These are phyloP conservation scores for Cryptus armator DNA, from an alignment of 2,888 invertebrate species.

Conservation along the genomic window DNA sequence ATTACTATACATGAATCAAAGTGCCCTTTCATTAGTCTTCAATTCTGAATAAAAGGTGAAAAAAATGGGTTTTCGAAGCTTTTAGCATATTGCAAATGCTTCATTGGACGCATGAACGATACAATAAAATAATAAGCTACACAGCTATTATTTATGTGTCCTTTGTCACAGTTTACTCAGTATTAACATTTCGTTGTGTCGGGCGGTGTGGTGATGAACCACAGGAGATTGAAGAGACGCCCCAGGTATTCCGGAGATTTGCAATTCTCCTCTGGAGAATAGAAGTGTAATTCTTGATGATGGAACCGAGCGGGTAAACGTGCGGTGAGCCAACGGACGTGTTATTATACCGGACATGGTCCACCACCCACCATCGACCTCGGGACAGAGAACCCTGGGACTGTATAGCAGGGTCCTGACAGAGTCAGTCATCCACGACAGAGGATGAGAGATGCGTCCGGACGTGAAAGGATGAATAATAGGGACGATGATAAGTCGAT, in stretches of 20 bases:
- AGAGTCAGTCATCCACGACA: conserved; percentile 37
- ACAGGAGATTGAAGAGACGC: neutral
- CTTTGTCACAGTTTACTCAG: neutral
- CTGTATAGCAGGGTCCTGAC: conserved; percentile 3
- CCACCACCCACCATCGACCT: conserved; percentile 15
- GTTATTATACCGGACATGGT: conserved; percentile 32
- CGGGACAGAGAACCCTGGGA: neutral
- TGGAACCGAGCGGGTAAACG: conserved; percentile 14
- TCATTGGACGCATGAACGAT: neutral
- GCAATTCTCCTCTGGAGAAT: conserved; percentile 20
- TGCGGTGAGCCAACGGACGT: conserved; percentile 9
- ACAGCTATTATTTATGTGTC: neutral
- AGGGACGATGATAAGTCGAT: conserved; percentile 73
- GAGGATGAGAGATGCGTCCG: conserved; percentile 49
- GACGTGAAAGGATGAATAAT: conserved; percentile 71
- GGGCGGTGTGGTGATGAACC: neutral
- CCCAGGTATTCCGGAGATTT: conserved; percentile 1
- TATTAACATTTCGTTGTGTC: neutral
- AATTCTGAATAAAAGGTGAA: neutral
- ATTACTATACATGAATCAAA: neutral
- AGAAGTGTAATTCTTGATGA: conserved; percentile 25
- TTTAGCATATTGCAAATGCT: neutral
- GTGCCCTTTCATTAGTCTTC: neutral
- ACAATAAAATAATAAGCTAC: neutral
- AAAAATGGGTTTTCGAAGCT: neutral